These are phyloP conservation scores for Serrognathus titanus DNA, from an alignment of 2,888 invertebrate species.

Conservation along the genomic window DNA sequence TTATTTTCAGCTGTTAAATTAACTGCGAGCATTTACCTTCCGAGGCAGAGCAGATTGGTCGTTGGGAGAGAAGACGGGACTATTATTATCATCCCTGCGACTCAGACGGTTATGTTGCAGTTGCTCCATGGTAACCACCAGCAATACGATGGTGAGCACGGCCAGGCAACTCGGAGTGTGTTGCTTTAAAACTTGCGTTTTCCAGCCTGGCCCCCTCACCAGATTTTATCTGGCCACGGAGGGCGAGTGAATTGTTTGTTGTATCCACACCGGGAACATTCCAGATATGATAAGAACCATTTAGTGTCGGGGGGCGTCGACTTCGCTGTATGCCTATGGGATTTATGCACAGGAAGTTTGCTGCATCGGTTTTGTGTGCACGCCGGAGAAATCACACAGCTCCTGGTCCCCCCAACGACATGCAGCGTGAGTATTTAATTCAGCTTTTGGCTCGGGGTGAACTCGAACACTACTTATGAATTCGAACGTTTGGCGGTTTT, in stretches of 20 bases:
- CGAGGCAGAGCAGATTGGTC: constrained; percentile 89
- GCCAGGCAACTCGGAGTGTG: neutral
- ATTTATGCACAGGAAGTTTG: constrained; percentile 82
- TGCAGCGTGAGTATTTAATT: constrained; percentile 71
- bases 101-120: constrained; percentile 91
- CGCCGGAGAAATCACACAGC: constrained; percentile 93
- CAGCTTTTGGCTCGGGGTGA: no score
- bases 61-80: constrained; percentile 94
- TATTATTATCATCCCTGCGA: constrained; percentile 93
- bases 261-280: constrained; percentile 89
- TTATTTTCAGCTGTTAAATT: constrained; percentile 62
- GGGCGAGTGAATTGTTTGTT: constrained; percentile 92
- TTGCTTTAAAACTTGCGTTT: constrained; percentile 16
- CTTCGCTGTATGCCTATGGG: constrained; percentile 97
- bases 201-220: constrained; percentile 87
- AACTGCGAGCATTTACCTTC: constrained; percentile 91
- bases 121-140: constrained; percentile 85
- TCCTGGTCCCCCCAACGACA: constrained; percentile 90
- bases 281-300: constrained; percentile 82
- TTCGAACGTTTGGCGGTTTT: no score
- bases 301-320: constrained; percentile 96
- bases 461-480: no score
- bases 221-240: constrained; percentile 83
- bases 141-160: constrained; percentile 63
- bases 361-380: constrained; percentile 96